These are phyloP conservation scores for Pocillopora verrucosa DNA, from an alignment of 64 coral and sea anemone genomes.

Conservation along the genomic window DNA sequence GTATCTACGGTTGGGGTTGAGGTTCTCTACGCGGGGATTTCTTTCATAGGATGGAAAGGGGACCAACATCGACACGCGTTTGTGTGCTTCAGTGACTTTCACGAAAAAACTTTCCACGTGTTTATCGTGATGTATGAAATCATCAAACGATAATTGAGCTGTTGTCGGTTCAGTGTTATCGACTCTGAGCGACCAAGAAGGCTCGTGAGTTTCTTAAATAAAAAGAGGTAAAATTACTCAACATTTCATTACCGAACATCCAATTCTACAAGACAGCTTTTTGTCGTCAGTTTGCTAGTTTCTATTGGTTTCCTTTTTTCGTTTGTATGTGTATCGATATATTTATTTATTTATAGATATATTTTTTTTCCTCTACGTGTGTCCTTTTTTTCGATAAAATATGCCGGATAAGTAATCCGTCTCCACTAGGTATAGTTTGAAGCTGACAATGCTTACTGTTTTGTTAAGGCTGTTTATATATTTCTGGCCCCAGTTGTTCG, in stretches of 20 bases:
- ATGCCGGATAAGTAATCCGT: too few relatives aligned
- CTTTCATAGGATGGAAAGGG: neutral
- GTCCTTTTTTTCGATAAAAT: too few relatives aligned
- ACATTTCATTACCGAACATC: neutral
- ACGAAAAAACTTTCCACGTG: neutral
- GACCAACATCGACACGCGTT: neutral
- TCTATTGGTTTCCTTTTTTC: too few relatives aligned
- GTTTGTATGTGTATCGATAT: too few relatives aligned
- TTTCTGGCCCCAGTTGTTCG: too few relatives aligned
- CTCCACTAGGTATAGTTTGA: too few relatives aligned
- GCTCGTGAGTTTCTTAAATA: neutral
- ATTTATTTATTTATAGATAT: too few relatives aligned
- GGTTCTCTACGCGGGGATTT: neutral
- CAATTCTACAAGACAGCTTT: neutral
- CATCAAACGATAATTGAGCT: neutral
- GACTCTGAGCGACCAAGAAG: neutral
- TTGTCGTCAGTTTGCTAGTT: too few relatives aligned
- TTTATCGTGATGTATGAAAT: neutral
- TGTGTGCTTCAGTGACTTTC: neutral
- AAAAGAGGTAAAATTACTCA: neutral
- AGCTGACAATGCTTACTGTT: too few relatives aligned
- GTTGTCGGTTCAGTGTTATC: neutral
- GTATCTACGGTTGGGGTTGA: neutral
- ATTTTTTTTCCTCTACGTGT: too few relatives aligned
- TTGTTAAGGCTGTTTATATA: too few relatives aligned